Base-by-base conservation (phyloP, 2,797 vertebrate genomes). In the Limosa lapponica region DNA sequence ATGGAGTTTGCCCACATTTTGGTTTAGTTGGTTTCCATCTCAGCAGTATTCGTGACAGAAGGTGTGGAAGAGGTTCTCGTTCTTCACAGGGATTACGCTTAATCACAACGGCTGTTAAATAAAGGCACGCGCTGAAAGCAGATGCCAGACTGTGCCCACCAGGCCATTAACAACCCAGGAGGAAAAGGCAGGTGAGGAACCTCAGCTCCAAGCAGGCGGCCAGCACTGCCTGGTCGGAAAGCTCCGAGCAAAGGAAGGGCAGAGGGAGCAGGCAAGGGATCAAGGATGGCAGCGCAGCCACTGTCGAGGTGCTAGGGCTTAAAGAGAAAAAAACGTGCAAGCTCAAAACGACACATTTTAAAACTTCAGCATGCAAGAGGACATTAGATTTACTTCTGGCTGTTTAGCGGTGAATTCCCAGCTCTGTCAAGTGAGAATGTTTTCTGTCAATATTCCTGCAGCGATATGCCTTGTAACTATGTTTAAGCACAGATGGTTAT, bases 401-500 rank as follows among this genome's bases (percentile, higher is more conserved):
- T 43, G 25, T 34, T 93, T 44, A 43, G 54, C 0, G 1, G 41
- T 37, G 43, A 25, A 24, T 70, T 75, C 48, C 55, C 54, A 71
- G 46, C 57, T 90, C 90, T 66, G 62, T 23, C 81, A 85, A 65
- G n/a, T 9, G 9, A 78, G 59, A 80, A 69, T 23, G 51, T 36
- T 80, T 65, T 37, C 61, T 0, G 2, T 61, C 84, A 51, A 3
- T 57, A 81, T 25, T 65, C 64, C 74, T 71, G 58, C 48, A 71
- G 46, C 0, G 0, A 36, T 41, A 41, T 0, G 0, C 66, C 30
- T 66, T 23, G 14, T 66, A 19, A 5, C n/a, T 61, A 11, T 28
- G 32, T 41, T 85, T 62, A 85, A 57, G 30, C 59, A 66, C 49
- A 51, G 65, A 41, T 16, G 37, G 27, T 46, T 39, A 49, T 0